Evolutionary conservation across 64 coral and sea anemone genomes (phyloP), one percentile per base, ranked within the genome.

Genomic region (Platygyra sinensis): DNA sequence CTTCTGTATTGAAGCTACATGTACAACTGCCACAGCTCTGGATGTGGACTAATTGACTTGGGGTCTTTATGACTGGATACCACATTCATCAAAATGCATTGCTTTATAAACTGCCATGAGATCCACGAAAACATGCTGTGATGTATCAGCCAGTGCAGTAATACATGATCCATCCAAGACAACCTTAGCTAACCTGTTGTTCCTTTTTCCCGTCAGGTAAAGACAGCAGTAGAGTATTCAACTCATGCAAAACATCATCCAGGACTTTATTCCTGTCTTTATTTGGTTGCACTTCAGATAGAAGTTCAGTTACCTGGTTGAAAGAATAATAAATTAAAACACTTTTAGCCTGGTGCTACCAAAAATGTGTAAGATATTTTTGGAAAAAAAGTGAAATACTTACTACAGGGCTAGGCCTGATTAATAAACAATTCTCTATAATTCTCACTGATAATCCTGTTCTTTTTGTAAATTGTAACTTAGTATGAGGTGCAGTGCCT

Each of bases 201-300:
- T 83, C 88, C 74, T 84, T 38, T 72, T 72, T 62, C 9, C 72
- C 90, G 60, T 89, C 65, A 39, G 89, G 87, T 20, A 94, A 82
- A 13, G 95, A 87, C 18, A 88, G 75, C 12, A 96, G 27, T 14
- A 94, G 69, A 60, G 69, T 72, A 87, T 96, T 96, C 4, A 96
- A 29, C 10, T 86, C 85, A 80, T 91, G 91, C 17, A 96, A 82
- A 52, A 94, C 57, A 22, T 93, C 81, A 10, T 96, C 95, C 32
- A 96, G 39, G 42, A 71, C 83, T 78, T 78, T 88, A n/a, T 75
- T 86, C 61, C 93, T 96, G 24, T 86, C 77, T 61, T 94, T 94
- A 52, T 94, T 96, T 30, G 92, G 91, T 49, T 91, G 87, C 6
- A 96, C 92, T 83, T 96, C 95, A 72, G 75, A 33, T 11, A 96